Base-by-base conservation (phyloP, 2,888 invertebrate species). In the Digitonthophagus gazella region DNA sequence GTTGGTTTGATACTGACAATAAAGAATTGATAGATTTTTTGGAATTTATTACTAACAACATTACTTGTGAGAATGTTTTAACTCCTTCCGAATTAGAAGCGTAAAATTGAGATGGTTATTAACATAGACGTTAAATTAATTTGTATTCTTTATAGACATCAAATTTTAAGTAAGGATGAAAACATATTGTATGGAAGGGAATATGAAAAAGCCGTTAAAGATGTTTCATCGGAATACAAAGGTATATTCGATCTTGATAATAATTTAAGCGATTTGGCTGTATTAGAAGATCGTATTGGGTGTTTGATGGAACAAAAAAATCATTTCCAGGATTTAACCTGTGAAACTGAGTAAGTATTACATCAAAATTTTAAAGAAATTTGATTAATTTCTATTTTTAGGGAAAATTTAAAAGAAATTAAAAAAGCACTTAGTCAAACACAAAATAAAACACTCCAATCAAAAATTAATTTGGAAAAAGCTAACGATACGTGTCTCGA, bases 41-140 rank as follows among this genome's bases (percentile, higher is more conserved):
- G 56, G 74, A 78, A 63, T 81, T 79, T 78, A 74, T 81, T 72
- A 78, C 76, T 69, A 69, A 67, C 22, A 76, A 75, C 67, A 71
- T 81, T 15, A 74, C 74, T 2, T 68, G 71, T 44, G 72, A 75
- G 18, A 80, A 80, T 72, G 76, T 77, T 56, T 64, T 81, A 61
- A 74, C 77, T 8, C 44, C 72, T 8, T 69, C 71, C 63, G 75
- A 78, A 74, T 64, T 71, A 15, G 69, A 70, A 55, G 75, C 75
- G 76, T 77, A 73, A 75, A 71, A 20, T 14, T 8, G 6, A 61
- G n/a, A n/a, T 19, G 4, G n/a, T 3, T 2, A 44, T 28, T 66
- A 61, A 2, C 6, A 0, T 57, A 11, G 11, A 19, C 2, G n/a
- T 18, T 8, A 14, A 20, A 3, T 66, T 22, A 58, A 15, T 15